phyloP scores from a whole-genome alignment of 2,797 vertebrate genomes.

The Acanthurus leucopareius region DNA sequence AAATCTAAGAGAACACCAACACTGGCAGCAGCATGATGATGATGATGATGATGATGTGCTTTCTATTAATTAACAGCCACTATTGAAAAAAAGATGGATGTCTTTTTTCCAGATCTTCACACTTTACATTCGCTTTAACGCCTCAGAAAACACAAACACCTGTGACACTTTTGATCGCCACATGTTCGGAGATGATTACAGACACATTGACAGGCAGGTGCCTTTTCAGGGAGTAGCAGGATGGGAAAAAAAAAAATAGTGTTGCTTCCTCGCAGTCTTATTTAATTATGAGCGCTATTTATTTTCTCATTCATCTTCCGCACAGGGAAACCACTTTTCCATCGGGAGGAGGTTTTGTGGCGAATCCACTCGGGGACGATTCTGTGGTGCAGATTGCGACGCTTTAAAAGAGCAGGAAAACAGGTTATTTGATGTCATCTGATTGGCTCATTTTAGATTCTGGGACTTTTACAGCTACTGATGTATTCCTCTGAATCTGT shows the following conservation, averaged over 20 bases:
- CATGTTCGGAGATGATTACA: not conserved
- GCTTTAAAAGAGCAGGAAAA: conserved; percentile 1
- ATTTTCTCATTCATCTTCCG: conserved; percentile 42
- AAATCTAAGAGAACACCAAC: conserved; percentile 1
- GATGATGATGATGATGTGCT: no score
- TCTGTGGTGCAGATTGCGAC: not conserved
- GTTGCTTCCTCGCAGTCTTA: conserved; percentile 33
- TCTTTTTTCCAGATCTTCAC: not conserved
- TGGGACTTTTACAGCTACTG: not conserved
- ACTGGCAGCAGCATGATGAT: not conserved
- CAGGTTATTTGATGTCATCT: conserved; percentile 30
- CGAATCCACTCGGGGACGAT: conserved; percentile 3
- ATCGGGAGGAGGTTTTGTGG: conserved; percentile 9
- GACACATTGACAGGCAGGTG: not conserved
- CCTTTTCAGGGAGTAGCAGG: no score
- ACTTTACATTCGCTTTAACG: not conserved
- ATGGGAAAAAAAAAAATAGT: not conserved
- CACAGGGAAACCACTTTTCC: conserved; percentile 13
- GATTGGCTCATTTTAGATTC: conserved; percentile 4
- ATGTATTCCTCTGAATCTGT: not conserved
- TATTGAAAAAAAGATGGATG: not conserved
- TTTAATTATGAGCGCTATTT: conserved; percentile 51
- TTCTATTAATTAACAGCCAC: not conserved
- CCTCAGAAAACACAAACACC: conserved; percentile 2
- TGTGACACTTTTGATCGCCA: not conserved